These are phyloP conservation scores for Sinocyclocheilus maitianheensis DNA, from an alignment of 2,113 vertebrate genomes.

Conservation along the genomic window DNA sequence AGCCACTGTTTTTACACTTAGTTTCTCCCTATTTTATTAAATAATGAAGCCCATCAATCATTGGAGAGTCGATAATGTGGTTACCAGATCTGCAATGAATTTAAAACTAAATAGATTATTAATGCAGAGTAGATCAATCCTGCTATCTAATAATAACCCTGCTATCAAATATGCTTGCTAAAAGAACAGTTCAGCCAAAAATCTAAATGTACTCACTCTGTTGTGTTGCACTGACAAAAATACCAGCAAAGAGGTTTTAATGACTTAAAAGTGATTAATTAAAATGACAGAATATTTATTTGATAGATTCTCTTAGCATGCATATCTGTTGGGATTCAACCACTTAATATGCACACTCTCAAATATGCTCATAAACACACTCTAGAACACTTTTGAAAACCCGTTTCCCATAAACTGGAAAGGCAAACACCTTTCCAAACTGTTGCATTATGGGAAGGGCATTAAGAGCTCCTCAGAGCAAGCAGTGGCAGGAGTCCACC, in stretches of 20 bases:
- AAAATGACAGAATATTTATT: neutral
- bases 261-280: too few species aligned
- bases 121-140: neutral
- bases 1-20: neutral
- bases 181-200: neutral
- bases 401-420: neutral
- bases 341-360: neutral
- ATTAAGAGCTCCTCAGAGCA: conserved; percentile 11
- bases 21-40: neutral
- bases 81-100: neutral
- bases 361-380: neutral
- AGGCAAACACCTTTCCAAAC: conserved; percentile 22
- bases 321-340: neutral
- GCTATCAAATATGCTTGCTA: too few species aligned
- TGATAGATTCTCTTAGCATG: neutral
- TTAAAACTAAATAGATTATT: too few species aligned
- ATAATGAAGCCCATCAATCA: neutral
- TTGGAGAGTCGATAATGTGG: neutral
- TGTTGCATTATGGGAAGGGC: neutral
- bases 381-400: neutral
- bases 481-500: conserved; percentile 22
- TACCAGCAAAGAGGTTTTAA: neutral
- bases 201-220: neutral
- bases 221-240: neutral
- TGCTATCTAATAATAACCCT: too few species aligned